These are phyloP conservation scores for Heliconius himera DNA, from an alignment of 1,140 invertebrate species.

Conservation along the genomic window DNA sequence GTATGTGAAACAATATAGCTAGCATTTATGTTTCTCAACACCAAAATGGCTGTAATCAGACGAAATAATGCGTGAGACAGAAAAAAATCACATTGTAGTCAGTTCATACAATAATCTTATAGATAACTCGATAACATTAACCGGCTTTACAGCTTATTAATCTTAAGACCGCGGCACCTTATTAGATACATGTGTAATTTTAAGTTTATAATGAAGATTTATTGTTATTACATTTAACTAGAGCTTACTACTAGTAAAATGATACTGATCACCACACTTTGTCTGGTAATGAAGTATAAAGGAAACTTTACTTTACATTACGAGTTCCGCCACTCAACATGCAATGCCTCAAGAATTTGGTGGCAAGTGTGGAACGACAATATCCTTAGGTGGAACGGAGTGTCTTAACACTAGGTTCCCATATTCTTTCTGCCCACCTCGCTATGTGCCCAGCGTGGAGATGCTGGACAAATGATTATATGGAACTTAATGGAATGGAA, in stretches of 20 bases:
- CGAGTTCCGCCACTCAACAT: no score
- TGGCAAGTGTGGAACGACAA: no score
- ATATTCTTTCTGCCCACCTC: no score
- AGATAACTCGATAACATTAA: constrained; percentile 44
- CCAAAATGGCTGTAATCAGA: constrained; percentile 46
- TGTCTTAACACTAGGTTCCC: no score
- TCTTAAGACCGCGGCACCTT: constrained; percentile 40
- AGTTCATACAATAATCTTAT: constrained; percentile 46
- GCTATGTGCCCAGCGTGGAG: no score
- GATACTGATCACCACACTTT: no score
- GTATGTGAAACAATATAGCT: constrained; percentile 40
- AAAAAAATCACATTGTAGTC: constrained; percentile 55
- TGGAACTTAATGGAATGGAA: no score
- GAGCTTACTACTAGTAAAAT: neutral
- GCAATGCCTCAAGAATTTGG: no score
- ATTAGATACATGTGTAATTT: constrained; percentile 37
- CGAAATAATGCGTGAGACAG: constrained; percentile 56
- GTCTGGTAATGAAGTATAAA: no score
- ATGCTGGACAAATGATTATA: no score
- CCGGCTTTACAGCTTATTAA: constrained; percentile 36
- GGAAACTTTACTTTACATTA: neutral
- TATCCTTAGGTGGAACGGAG: no score
- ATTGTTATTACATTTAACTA: constrained; percentile 30
- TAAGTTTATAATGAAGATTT: constrained; percentile 34
- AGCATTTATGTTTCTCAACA: constrained; percentile 47